Percentiles rank a stretch among this genome's conserved stretches.
These are phyloP conservation scores for Campoplex capitator DNA, from an alignment of 2,888 invertebrate genomes.

Conservation along the genomic window DNA sequence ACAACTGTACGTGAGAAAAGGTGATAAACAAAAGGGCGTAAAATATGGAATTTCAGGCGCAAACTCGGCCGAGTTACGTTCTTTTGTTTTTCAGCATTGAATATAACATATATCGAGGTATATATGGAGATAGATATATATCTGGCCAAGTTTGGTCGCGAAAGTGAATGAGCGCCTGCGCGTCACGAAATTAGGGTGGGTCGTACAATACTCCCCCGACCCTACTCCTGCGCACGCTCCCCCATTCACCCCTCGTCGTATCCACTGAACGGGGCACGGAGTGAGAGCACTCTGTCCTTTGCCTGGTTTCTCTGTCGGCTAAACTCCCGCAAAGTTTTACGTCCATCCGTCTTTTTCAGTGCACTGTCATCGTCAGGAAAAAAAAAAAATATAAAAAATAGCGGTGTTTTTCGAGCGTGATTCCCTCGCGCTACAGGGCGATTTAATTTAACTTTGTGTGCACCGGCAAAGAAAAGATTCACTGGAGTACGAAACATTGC, in stretches of 20 bases:
- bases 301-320: constrained; percentile 20
- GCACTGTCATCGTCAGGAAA: constrained; percentile 55
- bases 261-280: neutral
- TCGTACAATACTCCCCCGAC: constrained; percentile 50
- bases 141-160: neutral
- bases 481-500: constrained; percentile 11
- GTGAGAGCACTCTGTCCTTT: neutral
- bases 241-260: constrained; percentile 1
- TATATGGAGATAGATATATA: no score
- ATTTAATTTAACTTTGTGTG: constrained; percentile 24
- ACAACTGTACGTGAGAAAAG: neutral
- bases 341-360: constrained; percentile 57
- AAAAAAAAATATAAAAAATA: constrained; percentile 7
- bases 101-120: neutral
- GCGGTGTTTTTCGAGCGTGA: constrained; percentile 43
- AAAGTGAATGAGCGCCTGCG: constrained; percentile 56
- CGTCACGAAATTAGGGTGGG: constrained; percentile 65
- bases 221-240: constrained; percentile 15
- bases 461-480: neutral
- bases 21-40: constrained; percentile 22
- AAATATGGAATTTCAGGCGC: neutral
- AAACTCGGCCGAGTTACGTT: neutral
- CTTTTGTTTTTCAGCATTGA: constrained; percentile 8
- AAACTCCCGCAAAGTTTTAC: constrained; percentile 52
- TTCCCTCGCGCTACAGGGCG: constrained; percentile 24